phyloP scores from a whole-genome alignment of 1,140 invertebrate genomes.

The Drosophila tsacasi region DNA sequence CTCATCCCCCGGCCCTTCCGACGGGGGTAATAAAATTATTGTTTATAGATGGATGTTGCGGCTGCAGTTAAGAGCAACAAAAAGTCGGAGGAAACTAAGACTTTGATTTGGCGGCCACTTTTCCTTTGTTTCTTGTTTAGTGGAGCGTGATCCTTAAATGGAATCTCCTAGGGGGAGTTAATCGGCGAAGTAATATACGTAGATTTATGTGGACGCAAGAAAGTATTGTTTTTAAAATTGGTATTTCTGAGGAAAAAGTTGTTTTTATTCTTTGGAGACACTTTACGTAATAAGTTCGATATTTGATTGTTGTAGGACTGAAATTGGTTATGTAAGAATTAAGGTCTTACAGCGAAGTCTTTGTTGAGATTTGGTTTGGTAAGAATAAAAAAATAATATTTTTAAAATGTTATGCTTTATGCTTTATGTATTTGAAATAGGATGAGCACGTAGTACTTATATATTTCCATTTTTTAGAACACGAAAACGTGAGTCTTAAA shows the following conservation, averaged over 20 bases:
- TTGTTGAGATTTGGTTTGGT: background rate
- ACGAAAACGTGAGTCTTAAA: no score
- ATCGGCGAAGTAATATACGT: background rate
- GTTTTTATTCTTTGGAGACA: no score
- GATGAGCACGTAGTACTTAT: background rate
- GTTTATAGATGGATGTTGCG: constrained; percentile 76
- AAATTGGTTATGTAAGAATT: background rate
- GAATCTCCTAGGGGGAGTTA: constrained; percentile 12
- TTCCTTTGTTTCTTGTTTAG: constrained; percentile 39
- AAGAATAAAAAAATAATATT: background rate
- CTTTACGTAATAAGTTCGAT: background rate
- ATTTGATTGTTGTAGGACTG: background rate
- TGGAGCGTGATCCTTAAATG: constrained; percentile 56
- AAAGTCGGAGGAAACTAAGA: constrained; percentile 35
- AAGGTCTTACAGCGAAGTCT: background rate
- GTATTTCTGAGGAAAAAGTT: background rate
- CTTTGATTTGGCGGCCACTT: constrained; percentile 52
- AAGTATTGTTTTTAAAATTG: constrained; percentile 18
- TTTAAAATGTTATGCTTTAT: no score
- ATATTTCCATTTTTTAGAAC: no score
- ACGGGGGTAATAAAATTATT: constrained; percentile 74
- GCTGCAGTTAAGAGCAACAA: constrained; percentile 71
- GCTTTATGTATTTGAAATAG: background rate
- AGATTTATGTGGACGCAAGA: constrained; percentile 8
- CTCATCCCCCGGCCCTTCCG: constrained; percentile 19